Conservation (phyloP, 2,888 invertebrate genomes). For the Agriopis marginaria region DNA sequence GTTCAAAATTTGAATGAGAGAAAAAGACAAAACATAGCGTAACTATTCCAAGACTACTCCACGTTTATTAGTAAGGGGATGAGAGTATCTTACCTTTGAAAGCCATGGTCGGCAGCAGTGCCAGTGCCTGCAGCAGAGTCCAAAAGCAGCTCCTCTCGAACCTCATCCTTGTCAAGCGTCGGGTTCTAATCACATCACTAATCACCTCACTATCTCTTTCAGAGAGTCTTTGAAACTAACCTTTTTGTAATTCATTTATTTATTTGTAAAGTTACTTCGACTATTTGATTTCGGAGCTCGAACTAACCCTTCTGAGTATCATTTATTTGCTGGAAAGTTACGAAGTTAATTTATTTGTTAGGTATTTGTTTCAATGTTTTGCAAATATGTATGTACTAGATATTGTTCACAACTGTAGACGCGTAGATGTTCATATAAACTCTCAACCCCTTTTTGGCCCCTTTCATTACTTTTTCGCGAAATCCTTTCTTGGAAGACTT, state of each 20-base stretch:
- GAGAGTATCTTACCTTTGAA: constrained; percentile 71
- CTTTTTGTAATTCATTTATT: constrained; percentile 12
- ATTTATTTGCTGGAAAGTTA: neutral
- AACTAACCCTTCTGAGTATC: neutral
- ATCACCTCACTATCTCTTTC: constrained; percentile 35
- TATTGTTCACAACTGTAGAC: too few species aligned
- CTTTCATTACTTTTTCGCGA: too few species aligned
- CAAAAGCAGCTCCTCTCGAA: constrained; percentile 75
- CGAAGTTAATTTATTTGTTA: neutral
- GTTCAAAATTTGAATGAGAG: too few species aligned
- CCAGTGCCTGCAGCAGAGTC: constrained; percentile 79
- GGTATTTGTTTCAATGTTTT: neutral
- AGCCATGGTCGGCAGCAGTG: constrained; percentile 78
- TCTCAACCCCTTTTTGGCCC: too few species aligned
- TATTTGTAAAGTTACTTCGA: neutral
- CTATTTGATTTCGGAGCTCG: neutral
- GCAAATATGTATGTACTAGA: neutral
- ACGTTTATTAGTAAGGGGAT: too few species aligned
- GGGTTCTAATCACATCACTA: constrained; percentile 56
- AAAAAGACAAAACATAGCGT: too few species aligned
- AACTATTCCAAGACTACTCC: too few species aligned
- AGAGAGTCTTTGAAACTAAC: constrained; percentile 4
- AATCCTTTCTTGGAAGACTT: too few species aligned
- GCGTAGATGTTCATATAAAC: too few species aligned
- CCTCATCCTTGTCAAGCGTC: constrained; percentile 66